A percentile compares a stretch with the other conserved stretches of the same genome.
Conservation (phyloP, 2,888 invertebrate genomes). For the Geotrupes spiniger region DNA sequence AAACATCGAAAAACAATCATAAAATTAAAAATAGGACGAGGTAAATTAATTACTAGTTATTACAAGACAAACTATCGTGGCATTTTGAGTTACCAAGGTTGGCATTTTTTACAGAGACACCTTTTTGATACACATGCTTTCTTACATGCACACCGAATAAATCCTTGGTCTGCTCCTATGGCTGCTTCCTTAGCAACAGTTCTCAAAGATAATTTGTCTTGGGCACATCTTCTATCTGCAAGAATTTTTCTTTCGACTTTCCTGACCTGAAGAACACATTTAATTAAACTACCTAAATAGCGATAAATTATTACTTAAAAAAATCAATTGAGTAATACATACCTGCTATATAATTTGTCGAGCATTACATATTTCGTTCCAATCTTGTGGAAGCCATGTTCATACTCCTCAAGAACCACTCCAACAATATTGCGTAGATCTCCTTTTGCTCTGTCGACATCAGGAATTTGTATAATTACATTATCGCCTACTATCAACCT, state of each 20-base stretch:
- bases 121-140: background rate
- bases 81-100: background rate
- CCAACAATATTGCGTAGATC: conserved; percentile 30
- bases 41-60: background rate
- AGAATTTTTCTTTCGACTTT: too few relatives aligned
- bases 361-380: conserved; percentile 25
- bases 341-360: conserved; percentile 9
- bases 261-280: too few relatives aligned
- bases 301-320: background rate
- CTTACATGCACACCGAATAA: too few relatives aligned
- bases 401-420: conserved; percentile 27
- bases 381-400: conserved; percentile 26
- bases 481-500: conserved; percentile 27
- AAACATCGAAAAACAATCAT: too few relatives aligned
- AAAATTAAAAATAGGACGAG: background rate
- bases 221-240: too few relatives aligned
- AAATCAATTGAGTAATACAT: conserved; percentile 1
- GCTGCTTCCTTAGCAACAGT: too few relatives aligned
- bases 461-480: conserved; percentile 29
- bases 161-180: too few relatives aligned
- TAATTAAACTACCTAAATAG: too few relatives aligned
- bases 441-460: conserved; percentile 29
- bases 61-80: background rate
- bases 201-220: too few relatives aligned
- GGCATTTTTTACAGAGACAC: background rate